phyloP scores from a whole-genome alignment of 2,888 invertebrate genomes.

The Cancer borealis region DNA sequence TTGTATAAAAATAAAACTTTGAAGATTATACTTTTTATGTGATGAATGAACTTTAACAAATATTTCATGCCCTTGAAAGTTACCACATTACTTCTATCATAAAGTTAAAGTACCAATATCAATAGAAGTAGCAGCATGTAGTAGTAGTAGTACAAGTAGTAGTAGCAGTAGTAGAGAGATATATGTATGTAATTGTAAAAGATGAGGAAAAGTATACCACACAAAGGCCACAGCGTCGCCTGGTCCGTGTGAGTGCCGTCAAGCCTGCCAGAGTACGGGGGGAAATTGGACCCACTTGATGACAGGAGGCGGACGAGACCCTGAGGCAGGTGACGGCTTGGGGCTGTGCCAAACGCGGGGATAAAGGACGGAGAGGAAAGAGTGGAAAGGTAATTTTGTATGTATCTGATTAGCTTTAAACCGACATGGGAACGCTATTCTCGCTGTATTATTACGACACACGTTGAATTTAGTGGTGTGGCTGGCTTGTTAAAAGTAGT shows the following conservation, averaged over 20 bases:
- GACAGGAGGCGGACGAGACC: background rate
- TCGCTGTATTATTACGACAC: background rate
- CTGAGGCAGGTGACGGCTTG: constrained; percentile 4
- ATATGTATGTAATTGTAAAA: background rate
- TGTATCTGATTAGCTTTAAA: background rate
- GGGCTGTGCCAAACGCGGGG: constrained; percentile 2
- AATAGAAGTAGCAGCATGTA: no score
- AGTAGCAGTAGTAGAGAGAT: background rate
- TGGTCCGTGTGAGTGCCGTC: background rate
- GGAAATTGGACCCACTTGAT: constrained; percentile 14
- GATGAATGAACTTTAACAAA: background rate
- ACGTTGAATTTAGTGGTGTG: background rate
- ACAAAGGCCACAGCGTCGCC: background rate
- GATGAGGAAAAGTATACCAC: background rate
- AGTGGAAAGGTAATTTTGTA: background rate
- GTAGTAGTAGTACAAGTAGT: no score
- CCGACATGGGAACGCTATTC: background rate
- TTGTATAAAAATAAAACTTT: background rate
- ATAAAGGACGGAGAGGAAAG: constrained; percentile 21
- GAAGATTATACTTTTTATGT: background rate
- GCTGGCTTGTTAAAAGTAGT: background rate
- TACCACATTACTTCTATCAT: no score
- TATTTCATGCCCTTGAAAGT: background rate
- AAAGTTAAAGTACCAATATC: background rate
- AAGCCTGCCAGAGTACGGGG: background rate